Base-by-base conservation (phyloP, 1,140 invertebrate species). In the Onthophagus taurus region DNA sequence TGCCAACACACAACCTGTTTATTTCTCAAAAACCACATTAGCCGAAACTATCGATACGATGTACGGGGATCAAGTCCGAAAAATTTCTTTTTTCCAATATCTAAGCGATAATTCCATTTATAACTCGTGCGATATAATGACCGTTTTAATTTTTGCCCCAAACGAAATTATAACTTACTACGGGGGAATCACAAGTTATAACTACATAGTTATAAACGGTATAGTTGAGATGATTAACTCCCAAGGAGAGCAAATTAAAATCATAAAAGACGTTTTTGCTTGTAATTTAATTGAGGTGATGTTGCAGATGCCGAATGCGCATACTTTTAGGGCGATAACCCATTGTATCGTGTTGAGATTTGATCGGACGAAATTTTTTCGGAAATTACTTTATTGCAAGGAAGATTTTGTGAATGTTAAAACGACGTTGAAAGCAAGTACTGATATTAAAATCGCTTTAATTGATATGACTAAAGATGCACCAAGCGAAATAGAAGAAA, bases 171-270 rank as follows among this genome's bases (percentile, higher is more conserved):
- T 46, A n/a, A 31, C 21, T 21, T 31, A 41, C 14, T 13, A 24
- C 6, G 53, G 51, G 6, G 41, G 47, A 24, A 29, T 47, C n/a
- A 21, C 31, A 13, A 31, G 14, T 3, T 35, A 46, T 2, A 39
- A n/a, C n/a, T n/a, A n/a, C n/a, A n/a, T 41, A 6, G 17, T 31
- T 26, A 31, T 46, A 13, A 31, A 18, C 2, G 4, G 14, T 4
- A n/a, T 31, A 11, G 44, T 17, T 16, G 36, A 39, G 23, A 14
- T 41, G 11, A 5, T 17, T 18, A 17, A 16, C 2, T n/a, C 17
- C 13, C 16, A 16, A 2, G 24, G 38, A 41, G 6, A n/a, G n/a
- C 11, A 4, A 12, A 14, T 16, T 11, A 29, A 41, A 8, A 2
- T 7, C 18, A 29, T 41, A 29, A 12, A 29, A 26, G 16, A 13